A percentile compares a stretch with the other conserved stretches of the same genome.
Conservation (phyloP, 2,797 vertebrate genomes). For the Agapornis canus region DNA sequence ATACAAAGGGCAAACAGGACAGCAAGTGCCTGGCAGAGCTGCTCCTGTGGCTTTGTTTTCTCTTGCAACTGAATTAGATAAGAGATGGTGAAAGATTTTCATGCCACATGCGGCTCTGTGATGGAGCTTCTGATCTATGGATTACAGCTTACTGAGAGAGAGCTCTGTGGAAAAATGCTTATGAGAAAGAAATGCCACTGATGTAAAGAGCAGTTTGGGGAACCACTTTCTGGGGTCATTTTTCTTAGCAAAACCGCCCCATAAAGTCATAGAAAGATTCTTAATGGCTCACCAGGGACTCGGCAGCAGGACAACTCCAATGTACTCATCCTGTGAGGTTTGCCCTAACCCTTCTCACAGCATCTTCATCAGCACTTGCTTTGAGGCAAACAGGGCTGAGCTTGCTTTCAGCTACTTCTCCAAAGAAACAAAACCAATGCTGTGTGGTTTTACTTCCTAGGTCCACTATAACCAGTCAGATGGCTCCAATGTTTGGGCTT, state of each 20-base stretch:
- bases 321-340: fast-evolving
- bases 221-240: neutral
- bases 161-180: neutral
- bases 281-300: neutral
- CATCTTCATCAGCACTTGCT: neutral
- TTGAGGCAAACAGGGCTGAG: neutral
- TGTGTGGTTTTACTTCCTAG: neutral
- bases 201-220: neutral
- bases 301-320: neutral
- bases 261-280: neutral
- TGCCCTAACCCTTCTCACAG: neutral
- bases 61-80: neutral
- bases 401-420: neutral
- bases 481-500: neutral
- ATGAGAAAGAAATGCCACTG: neutral
- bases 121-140: neutral
- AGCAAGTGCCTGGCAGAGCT: neutral
- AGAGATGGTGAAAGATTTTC: neutral
- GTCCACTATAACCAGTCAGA: neutral
- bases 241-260: neutral
- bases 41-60: neutral
- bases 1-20: neutral
- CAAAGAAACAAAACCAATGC: neutral
- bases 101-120: neutral
- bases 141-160: neutral